Conservation (phyloP, 2,888 invertebrate genomes). For the Cryptops parisi region DNA sequence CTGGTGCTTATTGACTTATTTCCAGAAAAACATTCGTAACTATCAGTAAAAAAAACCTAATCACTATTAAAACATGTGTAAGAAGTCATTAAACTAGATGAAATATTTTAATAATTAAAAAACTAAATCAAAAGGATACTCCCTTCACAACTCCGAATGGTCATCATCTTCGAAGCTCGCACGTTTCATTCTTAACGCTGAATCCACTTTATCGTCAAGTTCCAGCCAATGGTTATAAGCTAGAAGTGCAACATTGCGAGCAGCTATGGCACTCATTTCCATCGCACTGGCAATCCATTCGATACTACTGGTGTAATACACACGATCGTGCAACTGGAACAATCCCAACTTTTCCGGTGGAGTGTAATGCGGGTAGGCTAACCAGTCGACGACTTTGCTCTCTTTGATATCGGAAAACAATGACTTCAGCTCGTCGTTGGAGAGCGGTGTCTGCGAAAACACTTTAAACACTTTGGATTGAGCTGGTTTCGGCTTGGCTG, state of each 20-base stretch:
- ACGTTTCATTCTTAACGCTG: too few relatives aligned
- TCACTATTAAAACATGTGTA: too few relatives aligned
- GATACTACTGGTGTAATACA: conserved; percentile 47
- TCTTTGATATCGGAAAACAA: conserved; percentile 35
- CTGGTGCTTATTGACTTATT: too few relatives aligned
- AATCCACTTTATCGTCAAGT: neutral
- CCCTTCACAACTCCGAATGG: too few relatives aligned
- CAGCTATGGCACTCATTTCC: conserved; percentile 48
- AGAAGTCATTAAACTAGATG: too few relatives aligned
- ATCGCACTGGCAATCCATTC: conserved; percentile 51
- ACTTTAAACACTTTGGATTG: conserved; percentile 40
- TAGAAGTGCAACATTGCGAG: conserved; percentile 44
- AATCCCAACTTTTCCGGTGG: conserved; percentile 27
- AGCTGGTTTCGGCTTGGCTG: conserved; percentile 19
- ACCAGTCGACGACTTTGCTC: conserved; percentile 35
- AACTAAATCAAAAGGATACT: too few relatives aligned
- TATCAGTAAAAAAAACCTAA: too few relatives aligned
- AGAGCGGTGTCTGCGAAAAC: conserved; percentile 39
- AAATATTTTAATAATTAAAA: too few relatives aligned
- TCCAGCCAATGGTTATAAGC: conserved; percentile 30
- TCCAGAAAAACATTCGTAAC: too few relatives aligned
- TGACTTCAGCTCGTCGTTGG: conserved; percentile 32
- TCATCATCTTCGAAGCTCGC: too few relatives aligned
- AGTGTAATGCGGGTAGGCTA: conserved; percentile 43
- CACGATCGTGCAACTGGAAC: conserved; percentile 38